These are phyloP conservation scores for Neosalanx taihuensis DNA, from an alignment of 2,797 vertebrate species.

Conservation along the genomic window DNA sequence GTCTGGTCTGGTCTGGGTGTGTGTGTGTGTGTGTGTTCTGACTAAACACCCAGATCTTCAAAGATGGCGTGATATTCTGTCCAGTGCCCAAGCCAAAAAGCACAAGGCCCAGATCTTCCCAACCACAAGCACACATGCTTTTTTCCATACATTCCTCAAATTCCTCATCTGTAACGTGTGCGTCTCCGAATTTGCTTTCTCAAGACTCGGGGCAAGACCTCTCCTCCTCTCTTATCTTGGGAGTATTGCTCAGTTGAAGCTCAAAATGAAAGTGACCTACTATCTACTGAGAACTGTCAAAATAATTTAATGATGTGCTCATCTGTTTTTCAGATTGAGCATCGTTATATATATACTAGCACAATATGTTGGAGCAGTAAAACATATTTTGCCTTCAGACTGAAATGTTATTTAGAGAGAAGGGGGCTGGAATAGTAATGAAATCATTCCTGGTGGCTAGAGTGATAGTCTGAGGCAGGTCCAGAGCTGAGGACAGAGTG, in stretches of 20 bases:
- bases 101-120: slow-evolving; percentile 48
- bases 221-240: not conserved
- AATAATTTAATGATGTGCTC: not conserved
- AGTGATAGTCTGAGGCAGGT: not conserved
- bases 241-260: not conserved
- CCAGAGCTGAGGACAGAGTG: not conserved
- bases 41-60: slow-evolving; percentile 2
- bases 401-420: not conserved
- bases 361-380: no score
- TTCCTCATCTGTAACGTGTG: slow-evolving; percentile 50
- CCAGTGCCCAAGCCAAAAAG: slow-evolving; percentile 5
- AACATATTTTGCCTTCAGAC: no score
- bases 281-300: not conserved
- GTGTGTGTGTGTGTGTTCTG: not conserved
- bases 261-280: not conserved
- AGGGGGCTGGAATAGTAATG: not conserved
- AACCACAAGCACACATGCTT: slow-evolving; percentile 26
- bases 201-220: slow-evolving; percentile 3
- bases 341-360: not conserved
- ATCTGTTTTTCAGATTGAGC: not conserved
- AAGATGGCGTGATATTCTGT: slow-evolving; percentile 34
- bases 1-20: not conserved
- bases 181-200: slow-evolving; percentile 15
- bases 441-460: not conserved
- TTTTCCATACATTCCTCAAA: slow-evolving; percentile 63